Percentiles rank a stretch among this genome's conserved stretches.
These are phyloP conservation scores for Lepidurus couesii DNA, from an alignment of 1,140 invertebrate genomes.

Conservation along the genomic window DNA sequence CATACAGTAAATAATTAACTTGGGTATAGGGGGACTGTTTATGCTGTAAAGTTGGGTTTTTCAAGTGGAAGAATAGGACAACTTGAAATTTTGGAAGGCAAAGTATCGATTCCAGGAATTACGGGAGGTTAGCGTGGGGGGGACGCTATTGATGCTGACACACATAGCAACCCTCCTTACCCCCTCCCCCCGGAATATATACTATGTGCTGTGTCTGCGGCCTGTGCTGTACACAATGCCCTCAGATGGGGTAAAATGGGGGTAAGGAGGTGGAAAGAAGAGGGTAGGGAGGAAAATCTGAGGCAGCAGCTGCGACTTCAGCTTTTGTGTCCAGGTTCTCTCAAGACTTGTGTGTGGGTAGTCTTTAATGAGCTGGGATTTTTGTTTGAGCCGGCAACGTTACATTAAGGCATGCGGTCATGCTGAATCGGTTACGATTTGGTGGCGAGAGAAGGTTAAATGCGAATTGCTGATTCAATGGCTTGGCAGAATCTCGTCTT, in stretches of 20 bases:
- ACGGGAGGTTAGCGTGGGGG: neutral
- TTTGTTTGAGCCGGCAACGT: neutral
- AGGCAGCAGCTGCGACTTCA: neutral
- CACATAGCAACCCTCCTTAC: neutral
- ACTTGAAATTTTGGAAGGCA: neutral
- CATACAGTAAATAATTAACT: no score
- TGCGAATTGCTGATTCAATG: neutral
- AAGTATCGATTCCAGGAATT: slow-evolving; percentile 11
- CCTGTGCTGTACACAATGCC: neutral
- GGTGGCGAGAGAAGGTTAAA: neutral
- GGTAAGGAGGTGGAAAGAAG: neutral
- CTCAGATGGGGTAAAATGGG: neutral
- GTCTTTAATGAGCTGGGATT: slow-evolving; percentile 13
- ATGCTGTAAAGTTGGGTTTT: neutral
- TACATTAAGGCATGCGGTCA: neutral
- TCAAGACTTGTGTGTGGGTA: neutral
- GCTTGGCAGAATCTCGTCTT: no score
- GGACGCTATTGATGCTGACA: neutral
- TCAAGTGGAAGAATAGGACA: neutral
- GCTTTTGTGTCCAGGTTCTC: slow-evolving; percentile 6
- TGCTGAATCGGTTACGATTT: neutral
- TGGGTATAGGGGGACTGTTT: neutral
- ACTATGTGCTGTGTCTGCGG: neutral
- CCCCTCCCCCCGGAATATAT: neutral
- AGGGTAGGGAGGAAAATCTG: neutral